Base-by-base conservation (phyloP, 2,888 invertebrate genomes). In the Tuberolachnus salignus region DNA sequence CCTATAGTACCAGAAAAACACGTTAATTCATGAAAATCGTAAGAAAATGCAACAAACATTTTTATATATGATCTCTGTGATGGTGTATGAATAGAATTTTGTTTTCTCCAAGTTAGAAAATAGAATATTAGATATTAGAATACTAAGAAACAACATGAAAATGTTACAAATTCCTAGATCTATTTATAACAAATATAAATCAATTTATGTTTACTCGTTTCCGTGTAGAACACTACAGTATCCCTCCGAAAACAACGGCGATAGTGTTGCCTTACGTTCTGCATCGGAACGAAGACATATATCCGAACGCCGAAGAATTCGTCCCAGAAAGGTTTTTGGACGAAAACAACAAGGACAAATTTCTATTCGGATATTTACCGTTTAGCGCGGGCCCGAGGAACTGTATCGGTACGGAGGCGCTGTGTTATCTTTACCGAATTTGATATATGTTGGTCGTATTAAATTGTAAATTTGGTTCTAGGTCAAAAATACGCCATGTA, bases 351-450 rank as follows among this genome's bases (percentile, higher is more conserved):
- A 69, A 78, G 42, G 34, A 42, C 3, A 78, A 69, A 61, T 59
- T 69, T 34, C 11, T 69, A 42, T 78, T 61, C n/a, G 23, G 78
- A 1, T 78, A 78, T 8, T 21, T 87, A 10, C 87, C 87, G 2
- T 87, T 87, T 82, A 87, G 86, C 80, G 87, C 86, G 8, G 87
- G 87, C n/a, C 86, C 86, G 1, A 83, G 86, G 73, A 86, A 86
- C 83, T 87, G 87, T 82, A 85, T 87, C 71, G 85, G 84, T 84
- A 82, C 57, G n/a, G n/a, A n/a, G n/a, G n/a, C n/a, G n/a, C n/a
- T n/a, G n/a, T n/a, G n/a, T n/a, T n/a, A n/a, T 26, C 23, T n/a
- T 3, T 10, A 26, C 57, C 8, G 13, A 46, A 46, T 8, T 46
- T 1, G 34, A 21, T 21, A 21, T 3, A 13, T 23, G 16, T 21